Conservation (phyloP, 2,797 vertebrate species). For the Mormyrus proboscirostris region DNA sequence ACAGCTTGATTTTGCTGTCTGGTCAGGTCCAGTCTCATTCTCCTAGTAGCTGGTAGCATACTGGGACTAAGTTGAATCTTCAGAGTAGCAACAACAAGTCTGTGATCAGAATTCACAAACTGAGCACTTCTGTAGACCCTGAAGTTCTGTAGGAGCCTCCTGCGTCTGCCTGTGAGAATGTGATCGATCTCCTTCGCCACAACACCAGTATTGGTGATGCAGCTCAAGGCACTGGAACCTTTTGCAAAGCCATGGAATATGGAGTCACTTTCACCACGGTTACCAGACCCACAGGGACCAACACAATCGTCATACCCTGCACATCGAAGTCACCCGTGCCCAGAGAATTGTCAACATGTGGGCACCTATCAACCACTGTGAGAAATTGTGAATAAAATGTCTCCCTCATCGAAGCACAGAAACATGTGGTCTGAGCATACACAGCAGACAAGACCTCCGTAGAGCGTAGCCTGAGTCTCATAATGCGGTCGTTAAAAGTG, state of each 20-base stretch:
- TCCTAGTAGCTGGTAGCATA: no score
- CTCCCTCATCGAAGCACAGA: background rate
- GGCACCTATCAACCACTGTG: no score
- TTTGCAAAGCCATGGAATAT: background rate
- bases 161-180: background rate
- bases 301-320: no score
- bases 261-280: background rate
- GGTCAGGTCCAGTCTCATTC: no score
- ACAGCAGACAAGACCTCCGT: background rate
- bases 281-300: no score
- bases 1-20: no score
- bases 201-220: background rate
- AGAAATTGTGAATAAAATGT: background rate
- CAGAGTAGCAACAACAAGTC: no score
- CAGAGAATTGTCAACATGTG: background rate
- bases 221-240: background rate
- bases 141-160: background rate
- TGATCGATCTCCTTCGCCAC: background rate
- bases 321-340: background rate
- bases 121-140: background rate
- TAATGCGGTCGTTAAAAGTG: background rate
- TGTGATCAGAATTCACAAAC: background rate
- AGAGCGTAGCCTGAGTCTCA: background rate
- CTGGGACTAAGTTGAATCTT: no score
- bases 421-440: background rate